Base-by-base conservation (phyloP, 1,140 invertebrate species). In the Diorhabda elongata region DNA sequence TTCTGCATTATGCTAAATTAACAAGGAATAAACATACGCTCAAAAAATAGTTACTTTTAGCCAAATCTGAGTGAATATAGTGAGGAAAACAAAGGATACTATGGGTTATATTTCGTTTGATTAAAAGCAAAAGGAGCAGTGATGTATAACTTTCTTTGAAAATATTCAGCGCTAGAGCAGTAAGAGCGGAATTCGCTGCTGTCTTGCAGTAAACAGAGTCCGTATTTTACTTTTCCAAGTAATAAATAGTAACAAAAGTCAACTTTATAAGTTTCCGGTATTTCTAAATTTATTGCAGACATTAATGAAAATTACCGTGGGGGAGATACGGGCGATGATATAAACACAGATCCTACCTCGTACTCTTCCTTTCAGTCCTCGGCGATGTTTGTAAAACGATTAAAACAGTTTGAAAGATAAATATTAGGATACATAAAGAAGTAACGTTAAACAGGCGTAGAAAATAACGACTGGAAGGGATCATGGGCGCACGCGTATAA, bases 371-470 rank as follows among this genome's bases (percentile, higher is more conserved):
- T 26, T 26, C 47, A n/a, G 6, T 52, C 47, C 47, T 52, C 47
- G n/a, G 61, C 68, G 66, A 52, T 75, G 71, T 75, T 75, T 75
- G 72, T 75, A 69, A 71, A 73, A 72, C 73, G 70, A 75, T 75
- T 75, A 75, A 75, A 71, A 62, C 73, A 75, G 73, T 75, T 75
- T 69, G 57, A 71, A 75, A 75, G 73, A 73, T 75, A 75, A 75
- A 75, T 73, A 75, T 73, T 75, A 73, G 59, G 69, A 66, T 66
- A 66, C 65, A 62, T 61, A 66, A 66, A 65, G 66, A 70, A 66
- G 44, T 66, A 62, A 70, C 69, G 66, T 66, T 61, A 47, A 70
- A 70, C 69, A 70, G 69, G 65, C 66, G 56, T 9, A 62, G 61
- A 62, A 6, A 52, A 52, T 52, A 52, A 8, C 47, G 26, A 26